Base-by-base conservation (phyloP, 1,140 invertebrate species). In the Chlorops oryzae region DNA sequence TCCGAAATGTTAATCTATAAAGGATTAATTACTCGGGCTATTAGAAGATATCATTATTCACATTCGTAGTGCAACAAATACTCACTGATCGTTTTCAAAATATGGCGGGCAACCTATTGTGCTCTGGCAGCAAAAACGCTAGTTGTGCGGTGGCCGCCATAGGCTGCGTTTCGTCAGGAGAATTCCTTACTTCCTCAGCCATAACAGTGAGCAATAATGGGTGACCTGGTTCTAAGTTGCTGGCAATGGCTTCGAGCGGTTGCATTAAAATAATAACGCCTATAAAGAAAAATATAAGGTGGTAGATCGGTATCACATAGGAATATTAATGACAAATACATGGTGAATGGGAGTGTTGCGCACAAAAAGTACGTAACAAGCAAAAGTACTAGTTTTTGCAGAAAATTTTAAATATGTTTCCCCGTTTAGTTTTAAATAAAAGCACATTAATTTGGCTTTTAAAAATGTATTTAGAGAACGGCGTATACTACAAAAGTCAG, bases 131-230 rank as follows among this genome's bases (percentile, higher is more conserved):
- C 40, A 91, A 80, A 40, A 91, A 80, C 13, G 87, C 87, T 47
- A 91, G 75, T 61, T 87, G 84, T 1, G 88, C 86, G 0, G 85
- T 82, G 0, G 85, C 81, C 13, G 86, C 86, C 74, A 86, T 83
- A 4, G 85, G 83, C 41, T 85, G 81, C 13, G 85, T 83, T 64
- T 88, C 85, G 44, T 85, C 80, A 59, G 78, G 74, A 54, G 77
- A 75, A 57, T 81, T 55, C 62, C 81, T 71, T 74, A 92, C 82
- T 74, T 92, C 90, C 66, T 91, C 88, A 12, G 90, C 90, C 21
- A 90, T 81, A 18, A 92, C 82, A 3, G 83, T 88, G 28, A 92
- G 75, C 27, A 90, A 75, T 37, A 92, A 83, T 10, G 89, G 89
- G 48, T 87, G 81, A 34, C 85, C 83, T 13, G 82, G 78, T 59